Evolutionary conservation across 1,140 invertebrate species (phyloP).

Genomic region (Lordiphosa stackelbergi): DNA sequence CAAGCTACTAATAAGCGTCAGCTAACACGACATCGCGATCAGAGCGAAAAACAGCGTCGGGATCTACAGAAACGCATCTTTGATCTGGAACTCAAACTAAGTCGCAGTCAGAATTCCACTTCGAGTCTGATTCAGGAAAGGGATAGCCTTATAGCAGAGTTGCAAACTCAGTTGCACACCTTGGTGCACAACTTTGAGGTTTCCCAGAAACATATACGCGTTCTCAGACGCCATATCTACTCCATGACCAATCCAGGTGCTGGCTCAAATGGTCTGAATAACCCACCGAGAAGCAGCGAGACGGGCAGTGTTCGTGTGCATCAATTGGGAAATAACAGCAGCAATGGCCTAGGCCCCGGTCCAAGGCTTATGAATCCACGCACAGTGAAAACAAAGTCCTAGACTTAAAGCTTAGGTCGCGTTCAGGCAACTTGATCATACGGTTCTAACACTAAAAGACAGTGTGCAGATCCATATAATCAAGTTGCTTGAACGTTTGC

Average conservation of each 20-base stretch:
- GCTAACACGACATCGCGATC: slow-evolving; percentile 61
- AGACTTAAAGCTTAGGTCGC: background rate
- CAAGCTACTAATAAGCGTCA: slow-evolving; percentile 55
- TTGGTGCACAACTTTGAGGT: slow-evolving; percentile 73
- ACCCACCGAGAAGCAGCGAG: slow-evolving; percentile 12
- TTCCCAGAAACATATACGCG: slow-evolving; percentile 71
- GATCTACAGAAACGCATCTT: slow-evolving; percentile 69
- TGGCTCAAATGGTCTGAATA: slow-evolving; percentile 3
- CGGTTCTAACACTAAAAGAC: slow-evolving; percentile 3
- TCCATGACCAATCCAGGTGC: slow-evolving; percentile 51
- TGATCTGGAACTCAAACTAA: slow-evolving; percentile 66
- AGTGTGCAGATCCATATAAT: slow-evolving; percentile 21
- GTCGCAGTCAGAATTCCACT: slow-evolving; percentile 67
- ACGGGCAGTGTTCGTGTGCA: slow-evolving; percentile 14
- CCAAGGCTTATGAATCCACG: slow-evolving; percentile 25
- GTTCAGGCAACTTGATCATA: slow-evolving; percentile 47
- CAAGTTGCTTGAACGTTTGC: slow-evolving; percentile 43
- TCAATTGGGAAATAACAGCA: background rate
- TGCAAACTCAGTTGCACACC: slow-evolving; percentile 67
- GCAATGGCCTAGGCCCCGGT: slow-evolving; percentile 4
- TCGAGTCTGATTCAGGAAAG: slow-evolving; percentile 63
- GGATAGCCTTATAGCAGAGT: slow-evolving; percentile 66
- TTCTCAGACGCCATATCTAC: slow-evolving; percentile 65
- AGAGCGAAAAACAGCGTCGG: slow-evolving; percentile 62
- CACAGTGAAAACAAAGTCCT: slow-evolving; percentile 23